Evolutionary conservation across 1,140 invertebrate genomes (phyloP), one percentile per base, ranked within the genome.

Genomic region (Yoshiicerus persimilis): DNA sequence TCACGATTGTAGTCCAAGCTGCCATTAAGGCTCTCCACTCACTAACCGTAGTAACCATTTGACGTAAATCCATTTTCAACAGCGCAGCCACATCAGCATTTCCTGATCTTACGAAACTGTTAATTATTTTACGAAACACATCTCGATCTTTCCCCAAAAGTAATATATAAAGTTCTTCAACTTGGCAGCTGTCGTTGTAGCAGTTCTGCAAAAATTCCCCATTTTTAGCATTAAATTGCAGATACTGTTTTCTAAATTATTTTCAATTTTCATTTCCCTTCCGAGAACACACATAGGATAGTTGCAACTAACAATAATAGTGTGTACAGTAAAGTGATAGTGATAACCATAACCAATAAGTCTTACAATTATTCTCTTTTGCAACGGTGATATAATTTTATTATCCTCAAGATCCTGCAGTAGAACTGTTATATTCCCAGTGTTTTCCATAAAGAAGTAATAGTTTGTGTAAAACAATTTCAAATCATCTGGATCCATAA

Each of bases 371-470:
- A 87, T 38, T 41, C 39, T 38, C 13, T 10, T 77, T 16, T 87
- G 32, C 20, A 32, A 36, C 5, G 47, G 13, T 3, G 30, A 39
- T 36, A 87, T 20, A 16, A 80, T 32, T n/a, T 25, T 23, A 23
- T 38, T 4, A 11, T 36, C 27, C 25, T 47, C 87, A 38, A 87
- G 47, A 3, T 84, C 25, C 8, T 83, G 34, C 16, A 87, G 30
- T 8, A 87, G 13, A 1, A 11, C 34, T 27, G 13, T 23, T 16
- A 87, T 5, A 25, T 87, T 38, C 23, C 1, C 62, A 1, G 77
- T 87, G 34, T 87, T 87, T 34, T 62, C 32, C 16, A 84, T 34
- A 10, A 87, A 34, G 66, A 87, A 87, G 20, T 87, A 75, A 39
- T 41, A 38, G 27, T 38, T 84, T 32, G 2, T 25, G 25, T 87